Percentiles rank a stretch among this genome's conserved stretches.
phyloP scores from a whole-genome alignment of 2,113 vertebrate species.

The Chinchilla lanigera region DNA sequence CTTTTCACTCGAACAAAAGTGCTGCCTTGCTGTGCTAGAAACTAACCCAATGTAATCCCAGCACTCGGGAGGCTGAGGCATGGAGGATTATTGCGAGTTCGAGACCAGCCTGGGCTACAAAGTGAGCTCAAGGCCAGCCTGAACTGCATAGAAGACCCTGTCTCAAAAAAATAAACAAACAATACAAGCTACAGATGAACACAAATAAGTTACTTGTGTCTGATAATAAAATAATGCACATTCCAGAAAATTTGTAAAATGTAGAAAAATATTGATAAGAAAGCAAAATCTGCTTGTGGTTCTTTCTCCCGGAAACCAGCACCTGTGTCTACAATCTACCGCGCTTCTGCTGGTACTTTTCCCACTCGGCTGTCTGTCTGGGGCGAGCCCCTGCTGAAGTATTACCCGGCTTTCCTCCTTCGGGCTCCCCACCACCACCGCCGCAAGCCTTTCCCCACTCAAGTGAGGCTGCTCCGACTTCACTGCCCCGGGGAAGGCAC shows the following conservation, averaged over 20 bases:
- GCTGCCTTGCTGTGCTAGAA: too few relatives aligned
- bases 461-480: background rate
- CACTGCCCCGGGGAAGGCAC: background rate
- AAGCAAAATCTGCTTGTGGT: background rate
- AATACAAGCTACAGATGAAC: background rate
- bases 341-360: background rate
- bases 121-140: too few relatives aligned
- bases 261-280: background rate
- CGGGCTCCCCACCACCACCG: background rate
- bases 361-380: rapidly evolving
- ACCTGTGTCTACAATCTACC: too few relatives aligned
- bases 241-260: slow-evolving; percentile 25
- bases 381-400: background rate
- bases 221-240: background rate
- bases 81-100: too few relatives aligned
- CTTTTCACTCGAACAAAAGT: too few relatives aligned
- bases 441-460: background rate
- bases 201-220: background rate
- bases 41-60: too few relatives aligned
- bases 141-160: too few relatives aligned
- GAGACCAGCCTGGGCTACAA: too few relatives aligned
- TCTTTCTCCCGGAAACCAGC: background rate
- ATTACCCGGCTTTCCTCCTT: background rate
- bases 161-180: background rate
- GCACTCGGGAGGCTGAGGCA: too few relatives aligned